Conservation (phyloP, 2,797 vertebrate genomes). For the Manis crassicaudata region DNA sequence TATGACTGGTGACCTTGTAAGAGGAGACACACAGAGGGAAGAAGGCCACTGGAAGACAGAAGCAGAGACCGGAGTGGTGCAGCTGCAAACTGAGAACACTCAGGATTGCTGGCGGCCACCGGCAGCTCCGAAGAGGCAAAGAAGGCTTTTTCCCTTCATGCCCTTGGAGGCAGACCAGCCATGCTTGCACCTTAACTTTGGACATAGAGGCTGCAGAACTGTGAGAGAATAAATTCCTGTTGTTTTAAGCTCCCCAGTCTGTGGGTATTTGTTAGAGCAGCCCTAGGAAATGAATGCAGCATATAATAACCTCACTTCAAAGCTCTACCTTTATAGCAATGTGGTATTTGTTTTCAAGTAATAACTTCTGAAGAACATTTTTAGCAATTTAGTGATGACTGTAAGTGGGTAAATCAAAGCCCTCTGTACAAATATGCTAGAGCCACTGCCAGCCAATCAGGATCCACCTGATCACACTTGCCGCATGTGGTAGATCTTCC, state of each 20-base stretch:
- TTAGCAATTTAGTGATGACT: background rate
- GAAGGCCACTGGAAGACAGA: background rate
- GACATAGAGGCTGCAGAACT: background rate
- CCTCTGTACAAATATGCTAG: background rate
- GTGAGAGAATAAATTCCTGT: background rate
- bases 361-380: background rate
- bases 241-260: background rate
- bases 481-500: background rate
- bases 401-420: background rate
- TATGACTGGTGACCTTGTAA: background rate
- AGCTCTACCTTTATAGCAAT: background rate
- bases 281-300: background rate
- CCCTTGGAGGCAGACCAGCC: background rate
- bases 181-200: background rate
- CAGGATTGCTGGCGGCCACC: background rate
- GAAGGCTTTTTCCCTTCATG: background rate
- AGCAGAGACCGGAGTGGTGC: background rate
- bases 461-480: background rate
- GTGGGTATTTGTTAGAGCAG: background rate
- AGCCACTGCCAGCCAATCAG: background rate
- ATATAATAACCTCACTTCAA: background rate
- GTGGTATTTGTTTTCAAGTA: background rate
- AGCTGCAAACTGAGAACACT: background rate
- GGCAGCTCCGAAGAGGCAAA: background rate
- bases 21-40: background rate